Percentiles rank a stretch among this genome's conserved stretches.
phyloP scores from a whole-genome alignment of 1,140 invertebrate genomes.

The Saxidomus purpurata region DNA sequence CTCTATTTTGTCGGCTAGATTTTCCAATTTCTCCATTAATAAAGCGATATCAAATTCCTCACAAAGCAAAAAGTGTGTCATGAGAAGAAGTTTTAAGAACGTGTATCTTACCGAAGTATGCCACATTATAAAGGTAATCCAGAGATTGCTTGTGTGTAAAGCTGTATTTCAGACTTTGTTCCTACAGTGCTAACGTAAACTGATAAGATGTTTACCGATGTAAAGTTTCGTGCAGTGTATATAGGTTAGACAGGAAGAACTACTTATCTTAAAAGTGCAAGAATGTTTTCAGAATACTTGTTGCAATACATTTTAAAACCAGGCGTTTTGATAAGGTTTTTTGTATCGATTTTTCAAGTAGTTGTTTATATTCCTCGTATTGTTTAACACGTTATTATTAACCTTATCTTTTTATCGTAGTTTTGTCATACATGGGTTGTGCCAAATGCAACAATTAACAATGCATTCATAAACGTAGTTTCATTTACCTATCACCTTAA shows the following conservation, averaged over 20 bases:
- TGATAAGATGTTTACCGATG: neutral
- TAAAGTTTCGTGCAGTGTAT: neutral
- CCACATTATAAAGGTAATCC: conserved; percentile 7
- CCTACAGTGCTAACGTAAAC: neutral
- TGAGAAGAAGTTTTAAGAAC: neutral
- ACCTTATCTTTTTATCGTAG: too few species aligned
- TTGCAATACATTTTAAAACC: too few species aligned
- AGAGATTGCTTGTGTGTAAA: neutral
- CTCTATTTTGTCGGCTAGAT: neutral
- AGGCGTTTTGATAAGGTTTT: too few species aligned
- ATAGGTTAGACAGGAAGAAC: neutral
- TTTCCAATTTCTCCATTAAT: neutral
- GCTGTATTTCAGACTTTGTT: neutral
- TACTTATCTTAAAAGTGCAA: neutral
- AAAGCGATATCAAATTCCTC: neutral
- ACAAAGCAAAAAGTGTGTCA: neutral
- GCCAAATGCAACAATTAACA: too few species aligned
- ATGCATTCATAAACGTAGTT: too few species aligned
- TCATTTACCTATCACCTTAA: too few species aligned
- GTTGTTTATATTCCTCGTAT: too few species aligned
- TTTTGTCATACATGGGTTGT: too few species aligned
- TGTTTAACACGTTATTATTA: too few species aligned
- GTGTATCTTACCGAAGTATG: neutral
- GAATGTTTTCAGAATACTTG: neutral
- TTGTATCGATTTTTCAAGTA: too few species aligned